phyloP scores from a whole-genome alignment of 2,113 vertebrate species.

The Indicator maculatus region DNA sequence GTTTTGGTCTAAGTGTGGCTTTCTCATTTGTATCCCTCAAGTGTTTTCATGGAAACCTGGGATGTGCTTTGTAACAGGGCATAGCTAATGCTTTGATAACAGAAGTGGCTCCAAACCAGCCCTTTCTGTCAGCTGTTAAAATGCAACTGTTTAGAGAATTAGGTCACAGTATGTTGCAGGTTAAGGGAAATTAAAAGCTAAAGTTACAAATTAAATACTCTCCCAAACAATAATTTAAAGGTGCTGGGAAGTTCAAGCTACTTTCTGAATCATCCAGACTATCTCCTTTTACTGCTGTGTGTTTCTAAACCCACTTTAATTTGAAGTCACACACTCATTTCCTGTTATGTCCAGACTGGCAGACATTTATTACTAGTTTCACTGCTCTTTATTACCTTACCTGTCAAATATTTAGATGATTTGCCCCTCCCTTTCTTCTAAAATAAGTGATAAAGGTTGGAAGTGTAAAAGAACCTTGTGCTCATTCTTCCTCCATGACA shows the following conservation, averaged over 20 bases:
- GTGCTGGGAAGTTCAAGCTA: neutral
- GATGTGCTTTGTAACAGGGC: neutral
- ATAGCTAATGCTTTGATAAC: neutral
- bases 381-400: neutral
- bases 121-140: neutral
- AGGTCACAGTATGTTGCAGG: neutral
- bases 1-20: neutral
- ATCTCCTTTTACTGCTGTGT: neutral
- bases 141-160: neutral
- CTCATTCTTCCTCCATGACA: neutral
- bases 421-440: neutral
- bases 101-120: neutral
- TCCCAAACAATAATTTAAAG: neutral
- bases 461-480: neutral
- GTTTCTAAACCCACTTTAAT: constrained; percentile 41
- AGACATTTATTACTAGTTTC: constrained; percentile 11
- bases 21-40: neutral
- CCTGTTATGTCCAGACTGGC: neutral
- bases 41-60: neutral
- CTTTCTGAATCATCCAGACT: neutral
- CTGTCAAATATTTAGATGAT: constrained; percentile 16
- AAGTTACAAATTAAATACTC: neutral
- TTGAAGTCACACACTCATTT: constrained; percentile 33
- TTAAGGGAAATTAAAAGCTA: too few relatives aligned
- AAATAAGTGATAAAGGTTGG: neutral